phyloP scores from a whole-genome alignment of 2,888 invertebrate genomes.

The Lysandra coridon region DNA sequence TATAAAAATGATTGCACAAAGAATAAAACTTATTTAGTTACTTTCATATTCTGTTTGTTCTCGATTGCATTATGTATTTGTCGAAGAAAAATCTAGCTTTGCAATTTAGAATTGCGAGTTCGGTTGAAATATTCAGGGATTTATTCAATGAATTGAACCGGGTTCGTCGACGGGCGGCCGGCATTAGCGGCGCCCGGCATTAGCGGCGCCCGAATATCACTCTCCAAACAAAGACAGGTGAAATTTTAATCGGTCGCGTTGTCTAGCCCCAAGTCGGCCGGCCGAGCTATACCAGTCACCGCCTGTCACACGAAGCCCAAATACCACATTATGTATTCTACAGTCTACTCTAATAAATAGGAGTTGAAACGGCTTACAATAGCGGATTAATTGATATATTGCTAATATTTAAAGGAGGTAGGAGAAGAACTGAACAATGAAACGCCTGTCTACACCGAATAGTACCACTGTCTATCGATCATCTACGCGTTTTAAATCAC shows the following conservation, averaged over 20 bases:
- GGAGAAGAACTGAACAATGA: too few species aligned
- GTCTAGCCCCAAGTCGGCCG: conserved; percentile 61
- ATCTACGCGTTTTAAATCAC: too few species aligned
- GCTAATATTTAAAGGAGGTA: too few species aligned
- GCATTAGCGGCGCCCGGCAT: conserved; percentile 66
- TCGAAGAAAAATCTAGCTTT: conserved; percentile 30
- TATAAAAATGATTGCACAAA: conserved; percentile 12
- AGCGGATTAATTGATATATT: background rate
- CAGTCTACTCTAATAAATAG: background rate
- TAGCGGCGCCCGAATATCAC: conserved; percentile 67
- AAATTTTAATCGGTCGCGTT: conserved; percentile 76
- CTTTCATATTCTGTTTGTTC: conserved; percentile 28
- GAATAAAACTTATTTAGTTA: conserved; percentile 8
- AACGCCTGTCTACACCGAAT: too few species aligned
- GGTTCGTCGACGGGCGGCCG: conserved; percentile 53
- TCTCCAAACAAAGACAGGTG: conserved; percentile 71
- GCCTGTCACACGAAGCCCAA: background rate
- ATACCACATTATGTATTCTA: background rate
- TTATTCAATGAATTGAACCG: conserved; percentile 61
- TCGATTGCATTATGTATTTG: conserved; percentile 26
- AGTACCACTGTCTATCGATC: too few species aligned
- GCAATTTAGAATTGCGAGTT: conserved; percentile 28
- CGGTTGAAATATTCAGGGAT: conserved; percentile 31
- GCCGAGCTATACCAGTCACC: conserved; percentile 45
- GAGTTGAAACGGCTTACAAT: background rate